These are phyloP conservation scores for Corythoichthys intestinalis DNA, from an alignment of 2,113 vertebrate genomes.

Conservation along the genomic window DNA sequence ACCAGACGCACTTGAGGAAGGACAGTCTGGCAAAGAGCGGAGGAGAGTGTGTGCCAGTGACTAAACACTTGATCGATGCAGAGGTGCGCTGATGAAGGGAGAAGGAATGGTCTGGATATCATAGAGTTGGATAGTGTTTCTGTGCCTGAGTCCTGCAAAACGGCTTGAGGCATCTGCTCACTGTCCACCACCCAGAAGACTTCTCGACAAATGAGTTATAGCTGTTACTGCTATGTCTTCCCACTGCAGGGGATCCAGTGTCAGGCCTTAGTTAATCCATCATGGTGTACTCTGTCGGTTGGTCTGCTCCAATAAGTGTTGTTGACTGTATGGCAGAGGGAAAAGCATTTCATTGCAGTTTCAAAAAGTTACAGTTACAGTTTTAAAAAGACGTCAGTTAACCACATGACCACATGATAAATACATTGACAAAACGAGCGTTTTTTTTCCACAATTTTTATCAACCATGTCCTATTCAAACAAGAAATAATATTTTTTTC, in stretches of 20 bases:
- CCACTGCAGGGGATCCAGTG: constrained; percentile 34
- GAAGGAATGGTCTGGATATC: constrained; percentile 59
- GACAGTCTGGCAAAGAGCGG: constrained; percentile 30
- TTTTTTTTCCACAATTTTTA: too few species aligned
- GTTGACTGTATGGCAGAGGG: constrained; percentile 10
- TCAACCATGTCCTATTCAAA: too few species aligned
- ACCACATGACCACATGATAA: too few species aligned
- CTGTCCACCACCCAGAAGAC: constrained; percentile 48
- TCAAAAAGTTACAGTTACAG: not conserved
- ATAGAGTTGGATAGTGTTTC: constrained; percentile 61
- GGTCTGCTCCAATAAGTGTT: constrained; percentile 31
- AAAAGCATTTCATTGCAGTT: not conserved
- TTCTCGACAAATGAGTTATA: constrained; percentile 14
- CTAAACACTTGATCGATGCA: constrained; percentile 44
- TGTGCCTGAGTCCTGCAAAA: constrained; percentile 29
- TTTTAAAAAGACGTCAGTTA: not conserved
- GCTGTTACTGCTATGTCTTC: constrained; percentile 37
- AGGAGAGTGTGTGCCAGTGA: constrained; percentile 24
- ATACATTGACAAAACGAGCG: too few species aligned
- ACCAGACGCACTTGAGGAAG: constrained; percentile 26
- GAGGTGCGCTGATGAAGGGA: constrained; percentile 50
- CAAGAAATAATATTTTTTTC: too few species aligned
- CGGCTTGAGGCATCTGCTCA: constrained; percentile 54
- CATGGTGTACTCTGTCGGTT: constrained; percentile 19
- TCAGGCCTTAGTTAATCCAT: constrained; percentile 33